Base-by-base conservation (phyloP, 2,888 invertebrate species). In the Sympetrum striolatum region DNA sequence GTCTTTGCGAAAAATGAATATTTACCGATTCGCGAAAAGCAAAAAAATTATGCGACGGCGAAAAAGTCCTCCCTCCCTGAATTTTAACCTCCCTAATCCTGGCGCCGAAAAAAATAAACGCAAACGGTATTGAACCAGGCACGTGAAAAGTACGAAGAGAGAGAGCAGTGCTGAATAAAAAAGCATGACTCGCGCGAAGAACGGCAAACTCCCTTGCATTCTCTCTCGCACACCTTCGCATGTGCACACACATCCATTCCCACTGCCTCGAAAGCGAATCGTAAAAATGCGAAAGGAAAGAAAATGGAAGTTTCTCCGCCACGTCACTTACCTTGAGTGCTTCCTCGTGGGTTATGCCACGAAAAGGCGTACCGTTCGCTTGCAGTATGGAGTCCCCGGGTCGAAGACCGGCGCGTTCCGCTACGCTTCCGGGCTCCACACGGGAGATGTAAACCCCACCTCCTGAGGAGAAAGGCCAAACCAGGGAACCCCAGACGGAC, bases 311-410 rank as follows among this genome's bases (percentile, higher is more conserved):
- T 10, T 64, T 25, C 10, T 64, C 64, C 64, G 64, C 64, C 64
- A 25, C 31, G 25, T 73, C 60, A 39, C 94, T 95, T 95, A 98
- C 97, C 96, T 97, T 98, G 92, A 98, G 96, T 91, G 98, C 98
- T 94, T 98, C 98, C 93, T 98, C 97, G 94, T 98, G 98, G 92
- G 97, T 97, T 93, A 98, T 98, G 93, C 97, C 98, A 91, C 97
- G 97, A 94, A 98, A 98, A 92, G 98, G 98, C 91, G 97, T 97
- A 91, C 98, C 98, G 94, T 98, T 98, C 92, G 98, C 98, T 94
- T 98, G 98, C 93, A 98, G 95, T 93, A 98, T 98, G 94, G 98
- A 98, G 95, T 98, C 98, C 92, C 98, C 98, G 92, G 98, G 97
- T 93, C 97, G 96, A 92, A 98, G 95, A 92, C 98, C 98, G 91